These are phyloP conservation scores for Paraplagusia blochii DNA, from an alignment of 2,113 vertebrate species.

Conservation along the genomic window DNA sequence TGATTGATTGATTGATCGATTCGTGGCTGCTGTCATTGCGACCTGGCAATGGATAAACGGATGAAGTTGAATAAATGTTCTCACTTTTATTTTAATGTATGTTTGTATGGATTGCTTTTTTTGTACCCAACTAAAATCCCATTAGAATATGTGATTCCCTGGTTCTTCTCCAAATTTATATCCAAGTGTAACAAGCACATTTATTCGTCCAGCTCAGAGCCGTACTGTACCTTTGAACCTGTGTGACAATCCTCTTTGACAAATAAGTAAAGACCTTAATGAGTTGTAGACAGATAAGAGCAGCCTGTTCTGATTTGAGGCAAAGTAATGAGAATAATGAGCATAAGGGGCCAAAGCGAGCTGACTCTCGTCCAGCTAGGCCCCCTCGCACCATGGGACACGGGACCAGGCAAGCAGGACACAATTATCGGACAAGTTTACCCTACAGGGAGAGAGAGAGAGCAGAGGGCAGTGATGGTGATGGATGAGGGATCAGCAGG, in stretches of 20 bases:
- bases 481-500: constrained; percentile 69
- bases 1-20: too few species aligned
- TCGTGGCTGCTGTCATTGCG: too few species aligned
- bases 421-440: constrained; percentile 69
- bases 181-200: too few species aligned
- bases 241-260: constrained; percentile 46
- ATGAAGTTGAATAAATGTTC: too few species aligned
- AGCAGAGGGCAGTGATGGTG: constrained; percentile 59
- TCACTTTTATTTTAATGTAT: too few species aligned
- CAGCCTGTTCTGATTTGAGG: constrained; percentile 75
- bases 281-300: constrained; percentile 78
- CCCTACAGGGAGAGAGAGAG: constrained; percentile 53
- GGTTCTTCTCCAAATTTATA: too few species aligned
- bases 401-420: constrained; percentile 69
- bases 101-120: too few species aligned
- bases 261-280: constrained; percentile 72
- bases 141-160: too few species aligned
- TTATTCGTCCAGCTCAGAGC: background rate
- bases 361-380: constrained; percentile 72
- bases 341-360: constrained; percentile 54
- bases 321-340: constrained; percentile 80
- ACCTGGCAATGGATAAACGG: too few species aligned
- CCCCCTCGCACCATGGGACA: constrained; percentile 74
- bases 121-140: too few species aligned
- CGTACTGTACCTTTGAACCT: constrained; percentile 28